These are phyloP conservation scores for Rhadinocentrus ornatus DNA, from an alignment of 2,797 vertebrate genomes.

Conservation along the genomic window DNA sequence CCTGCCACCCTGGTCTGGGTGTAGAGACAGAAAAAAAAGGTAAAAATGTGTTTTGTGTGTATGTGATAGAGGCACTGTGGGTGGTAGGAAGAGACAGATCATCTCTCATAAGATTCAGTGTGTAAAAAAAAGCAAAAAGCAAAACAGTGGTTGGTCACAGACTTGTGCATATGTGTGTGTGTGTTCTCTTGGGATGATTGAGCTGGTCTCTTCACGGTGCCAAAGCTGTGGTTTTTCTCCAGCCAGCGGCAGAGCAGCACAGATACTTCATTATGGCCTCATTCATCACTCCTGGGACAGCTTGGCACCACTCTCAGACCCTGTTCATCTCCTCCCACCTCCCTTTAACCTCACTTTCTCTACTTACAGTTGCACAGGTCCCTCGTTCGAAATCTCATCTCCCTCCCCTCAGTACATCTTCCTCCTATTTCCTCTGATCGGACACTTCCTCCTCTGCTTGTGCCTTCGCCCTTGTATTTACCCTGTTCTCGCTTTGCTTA, in stretches of 20 bases:
- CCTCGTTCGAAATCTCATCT: conserved; percentile 35
- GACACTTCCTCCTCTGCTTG: conserved; percentile 25
- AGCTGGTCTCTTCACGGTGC: conserved; percentile 53
- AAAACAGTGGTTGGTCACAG: conserved; percentile 26
- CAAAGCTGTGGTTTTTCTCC: conserved; percentile 73
- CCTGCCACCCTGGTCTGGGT: conserved; percentile 36
- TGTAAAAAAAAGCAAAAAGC: conserved; percentile 41
- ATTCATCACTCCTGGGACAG: conserved; percentile 80
- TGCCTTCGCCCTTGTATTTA: conserved; percentile 6
- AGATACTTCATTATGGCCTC: conserved; percentile 82
- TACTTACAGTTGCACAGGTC: conserved; percentile 45
- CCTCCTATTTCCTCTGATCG: conserved; percentile 26
- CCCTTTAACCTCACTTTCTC: conserved; percentile 50
- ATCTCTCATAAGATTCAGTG: conserved; percentile 50
- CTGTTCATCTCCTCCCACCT: conserved; percentile 44
- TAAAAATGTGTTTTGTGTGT: conserved; percentile 25
- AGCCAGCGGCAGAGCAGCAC: conserved; percentile 67
- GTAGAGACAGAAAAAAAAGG: conserved; percentile 39
- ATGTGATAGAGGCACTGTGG: conserved; percentile 33
- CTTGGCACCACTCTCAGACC: conserved; percentile 66
- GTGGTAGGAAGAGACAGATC: conserved; percentile 45
- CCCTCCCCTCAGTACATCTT: conserved; percentile 23
- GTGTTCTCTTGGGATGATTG: conserved; percentile 57
- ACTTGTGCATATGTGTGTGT: conserved; percentile 17
- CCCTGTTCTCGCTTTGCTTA: conserved; percentile 30